Evolutionary conservation across 2,797 vertebrate species (phyloP), one percentile per base, ranked within the genome.

Genomic region (Sebastes vulpes): DNA sequence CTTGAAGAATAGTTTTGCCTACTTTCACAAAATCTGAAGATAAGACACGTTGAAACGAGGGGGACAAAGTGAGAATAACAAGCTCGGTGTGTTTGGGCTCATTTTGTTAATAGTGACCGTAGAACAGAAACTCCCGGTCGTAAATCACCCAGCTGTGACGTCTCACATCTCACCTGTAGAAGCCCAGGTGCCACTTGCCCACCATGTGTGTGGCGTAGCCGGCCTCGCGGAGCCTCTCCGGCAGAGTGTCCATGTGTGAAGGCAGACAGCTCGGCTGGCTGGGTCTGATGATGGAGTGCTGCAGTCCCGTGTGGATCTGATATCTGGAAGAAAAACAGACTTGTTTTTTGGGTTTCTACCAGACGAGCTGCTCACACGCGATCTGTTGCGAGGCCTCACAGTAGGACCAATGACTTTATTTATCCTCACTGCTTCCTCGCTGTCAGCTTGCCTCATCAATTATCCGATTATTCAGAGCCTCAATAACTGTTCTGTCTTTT

Each of bases 131-230:
- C 9, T 20, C 10, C 28, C 18, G 31, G 9, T 69, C 20, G 3
- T 8, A 9, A 9, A 0, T 29, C 38, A 42, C 38, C 38, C 38
- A 42, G 38, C 38, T 48, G 38, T 0, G 4, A 26, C 20, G 4
- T 18, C 48, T 20, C 53, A 14, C 18, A 0, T 3, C 86, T 84
- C 96, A 98, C 92, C 97, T 97, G 93, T 99, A 99, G 95, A 99
- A 99, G 72, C 98, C 98, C 79, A 99, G 94, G 90, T 99, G 98
- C 98, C 98, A 99, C 85, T 99, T 99, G 59, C 98, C 98, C 23
- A 99, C 98, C 98, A 99, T 97, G 89, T 99, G 98, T 0, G 98
- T 99, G 86, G 96, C 87, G 84, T 99, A 99, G 2, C 98, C 98
- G 0, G 95, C 97, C 80, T 98, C 93, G 76, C 97, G 97, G n/a